These are phyloP conservation scores for Ctenopoma multispine DNA, from an alignment of 2,797 vertebrate species.

Conservation along the genomic window DNA sequence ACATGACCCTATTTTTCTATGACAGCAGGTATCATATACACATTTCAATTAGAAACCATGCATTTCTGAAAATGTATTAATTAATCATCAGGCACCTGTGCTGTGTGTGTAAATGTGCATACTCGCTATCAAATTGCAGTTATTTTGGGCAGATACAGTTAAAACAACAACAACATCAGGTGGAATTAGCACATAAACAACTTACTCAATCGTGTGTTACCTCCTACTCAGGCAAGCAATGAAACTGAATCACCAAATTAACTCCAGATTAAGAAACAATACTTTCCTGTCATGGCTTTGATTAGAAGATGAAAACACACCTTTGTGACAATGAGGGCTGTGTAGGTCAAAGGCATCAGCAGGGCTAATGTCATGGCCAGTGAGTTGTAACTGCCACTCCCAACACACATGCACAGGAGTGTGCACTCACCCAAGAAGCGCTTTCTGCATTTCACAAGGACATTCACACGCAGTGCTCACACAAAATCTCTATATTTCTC, in stretches of 20 bases:
- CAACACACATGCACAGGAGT: conserved; percentile 17
- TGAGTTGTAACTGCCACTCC: conserved; percentile 48
- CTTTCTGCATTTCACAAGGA: conserved; percentile 10
- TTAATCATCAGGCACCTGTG: background rate
- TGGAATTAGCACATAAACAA: conserved; percentile 24
- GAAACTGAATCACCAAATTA: conserved; percentile 14
- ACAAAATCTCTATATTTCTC: conserved; percentile 5
- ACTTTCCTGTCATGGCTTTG: conserved; percentile 18
- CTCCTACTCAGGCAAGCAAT: background rate
- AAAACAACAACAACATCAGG: background rate
- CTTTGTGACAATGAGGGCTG: conserved; percentile 32
- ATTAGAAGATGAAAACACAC: conserved; percentile 36
- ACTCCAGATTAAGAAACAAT: conserved; percentile 3
- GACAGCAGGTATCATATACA: background rate
- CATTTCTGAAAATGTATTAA: background rate
- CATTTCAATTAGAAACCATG: background rate
- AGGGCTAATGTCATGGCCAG: conserved; percentile 68
- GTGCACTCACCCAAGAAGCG: background rate
- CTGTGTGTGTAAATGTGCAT: no score
- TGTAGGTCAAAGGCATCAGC: conserved; percentile 60
- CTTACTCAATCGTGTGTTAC: background rate
- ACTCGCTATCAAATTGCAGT: no score
- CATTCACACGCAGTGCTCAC: conserved; percentile 8
- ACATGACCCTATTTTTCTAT: no score
- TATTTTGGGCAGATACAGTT: background rate